phyloP scores from a whole-genome alignment of 2,888 invertebrate genomes.

The Drosophila fungiperda region DNA sequence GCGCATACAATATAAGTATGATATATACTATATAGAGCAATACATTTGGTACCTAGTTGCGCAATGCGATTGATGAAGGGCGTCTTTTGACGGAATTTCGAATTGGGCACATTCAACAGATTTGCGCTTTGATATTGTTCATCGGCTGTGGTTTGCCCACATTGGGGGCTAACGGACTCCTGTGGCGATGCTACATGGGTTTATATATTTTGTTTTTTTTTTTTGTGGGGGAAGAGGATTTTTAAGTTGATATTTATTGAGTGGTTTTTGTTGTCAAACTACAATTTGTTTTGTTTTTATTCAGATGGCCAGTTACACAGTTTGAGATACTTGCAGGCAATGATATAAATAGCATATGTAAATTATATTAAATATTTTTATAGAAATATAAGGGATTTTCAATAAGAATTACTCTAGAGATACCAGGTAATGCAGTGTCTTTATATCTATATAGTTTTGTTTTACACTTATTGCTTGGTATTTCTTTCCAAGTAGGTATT shows the following conservation, averaged over 20 bases:
- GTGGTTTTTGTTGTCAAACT: conserved; percentile 17
- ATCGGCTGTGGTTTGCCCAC: conserved; percentile 49
- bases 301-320: conserved; percentile 17
- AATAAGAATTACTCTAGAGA: not conserved
- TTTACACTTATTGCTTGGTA: not conserved
- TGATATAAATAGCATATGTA: not conserved
- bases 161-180: conserved; percentile 62
- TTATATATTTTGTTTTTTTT: conserved; percentile 15
- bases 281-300: not conserved
- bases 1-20: conserved; percentile 69
- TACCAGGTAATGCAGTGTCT: not conserved
- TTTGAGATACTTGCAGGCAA: conserved; percentile 4
- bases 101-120: conserved; percentile 67
- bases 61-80: conserved; percentile 84
- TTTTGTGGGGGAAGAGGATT: conserved; percentile 53
- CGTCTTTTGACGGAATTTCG: conserved; percentile 83
- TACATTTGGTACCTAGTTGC: conserved; percentile 82
- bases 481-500: not conserved
- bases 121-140: conserved; percentile 65
- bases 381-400: not conserved
- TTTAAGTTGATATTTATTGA: conserved; percentile 60
- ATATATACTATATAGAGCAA: conserved; percentile 59
- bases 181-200: conserved; percentile 69
- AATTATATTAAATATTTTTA: not conserved
- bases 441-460: not conserved